These are phyloP conservation scores for Agrochola lychnidis DNA, from an alignment of 2,888 invertebrate species.

Conservation along the genomic window DNA sequence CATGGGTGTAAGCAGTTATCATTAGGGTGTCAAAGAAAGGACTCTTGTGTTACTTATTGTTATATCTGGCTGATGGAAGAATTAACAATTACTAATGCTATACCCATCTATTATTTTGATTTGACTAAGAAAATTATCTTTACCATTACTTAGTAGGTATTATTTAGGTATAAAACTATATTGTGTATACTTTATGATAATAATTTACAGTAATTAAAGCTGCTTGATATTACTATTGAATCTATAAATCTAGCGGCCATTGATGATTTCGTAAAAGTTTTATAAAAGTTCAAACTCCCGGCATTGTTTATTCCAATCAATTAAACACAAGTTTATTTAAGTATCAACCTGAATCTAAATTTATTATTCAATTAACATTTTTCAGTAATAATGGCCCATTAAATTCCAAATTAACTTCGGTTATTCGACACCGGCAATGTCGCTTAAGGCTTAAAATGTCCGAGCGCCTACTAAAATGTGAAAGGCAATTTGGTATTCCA, in stretches of 20 bases:
- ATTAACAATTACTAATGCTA: not conserved
- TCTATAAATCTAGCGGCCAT: not conserved
- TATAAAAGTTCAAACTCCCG: not conserved
- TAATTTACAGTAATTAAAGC: not conserved
- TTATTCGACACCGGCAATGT: conserved; percentile 27
- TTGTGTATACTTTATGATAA: not conserved
- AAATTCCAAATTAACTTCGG: conserved; percentile 48
- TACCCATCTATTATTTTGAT: not conserved
- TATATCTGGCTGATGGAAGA: not conserved
- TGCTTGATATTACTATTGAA: not conserved
- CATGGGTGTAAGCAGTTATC: conserved; percentile 46
- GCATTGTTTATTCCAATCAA: conserved; percentile 21
- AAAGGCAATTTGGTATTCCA: conserved; percentile 67
- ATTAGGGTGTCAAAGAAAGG: conserved; percentile 9
- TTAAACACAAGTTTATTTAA: conserved; percentile 7
- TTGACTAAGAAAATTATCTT: not conserved
- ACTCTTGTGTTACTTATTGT: not conserved
- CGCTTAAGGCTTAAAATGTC: conserved; percentile 29
- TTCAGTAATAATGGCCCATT: conserved; percentile 55
- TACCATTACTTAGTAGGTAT: not conserved
- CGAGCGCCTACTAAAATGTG: conserved; percentile 65
- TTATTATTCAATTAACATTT: conserved; percentile 53
- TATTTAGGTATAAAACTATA: not conserved
- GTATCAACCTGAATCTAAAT: conserved; percentile 16
- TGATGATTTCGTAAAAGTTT: not conserved